Conservation (phyloP, 1,140 invertebrate genomes). For the Epicauta chinensis region DNA sequence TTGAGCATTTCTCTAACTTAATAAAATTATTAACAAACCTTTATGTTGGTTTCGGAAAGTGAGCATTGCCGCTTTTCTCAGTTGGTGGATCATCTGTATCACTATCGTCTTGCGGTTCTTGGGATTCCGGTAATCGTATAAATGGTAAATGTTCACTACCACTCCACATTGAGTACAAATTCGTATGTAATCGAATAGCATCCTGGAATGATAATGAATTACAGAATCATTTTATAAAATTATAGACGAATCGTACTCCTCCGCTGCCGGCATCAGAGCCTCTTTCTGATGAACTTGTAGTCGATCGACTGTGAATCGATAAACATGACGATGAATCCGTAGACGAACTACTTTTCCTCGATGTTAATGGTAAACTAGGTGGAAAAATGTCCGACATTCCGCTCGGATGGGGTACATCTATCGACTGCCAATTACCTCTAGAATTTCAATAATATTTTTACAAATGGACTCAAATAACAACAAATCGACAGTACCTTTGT, state of each 20-base stretch:
- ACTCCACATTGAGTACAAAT: constrained; percentile 45
- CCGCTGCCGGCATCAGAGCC: constrained; percentile 47
- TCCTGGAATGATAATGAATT: constrained; percentile 30
- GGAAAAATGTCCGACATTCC: constrained; percentile 38
- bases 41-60: constrained; percentile 37
- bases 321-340: constrained; percentile 54
- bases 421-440: constrained; percentile 40
- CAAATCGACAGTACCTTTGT: constrained; percentile 22
- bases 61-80: constrained; percentile 29
- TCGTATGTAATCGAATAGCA: constrained; percentile 37
- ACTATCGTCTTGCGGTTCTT: constrained; percentile 42
- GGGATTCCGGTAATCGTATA: constrained; percentile 42
- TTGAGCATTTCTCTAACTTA: too few species aligned
- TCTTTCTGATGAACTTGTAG: constrained; percentile 43
- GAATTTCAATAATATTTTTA: neutral
- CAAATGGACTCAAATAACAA: neutral
- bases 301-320: constrained; percentile 53
- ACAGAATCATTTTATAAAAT: neutral
- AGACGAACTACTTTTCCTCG: constrained; percentile 56
- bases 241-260: constrained; percentile 39
- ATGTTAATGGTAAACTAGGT: constrained; percentile 41
- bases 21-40: neutral
- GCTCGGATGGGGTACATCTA: constrained; percentile 31
- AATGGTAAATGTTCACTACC: constrained; percentile 43
- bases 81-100: constrained; percentile 40